Evolutionary conservation across 2,113 vertebrate genomes (phyloP), one percentile per base, ranked within the genome.

Genomic region (Grammomys surdaster): DNA sequence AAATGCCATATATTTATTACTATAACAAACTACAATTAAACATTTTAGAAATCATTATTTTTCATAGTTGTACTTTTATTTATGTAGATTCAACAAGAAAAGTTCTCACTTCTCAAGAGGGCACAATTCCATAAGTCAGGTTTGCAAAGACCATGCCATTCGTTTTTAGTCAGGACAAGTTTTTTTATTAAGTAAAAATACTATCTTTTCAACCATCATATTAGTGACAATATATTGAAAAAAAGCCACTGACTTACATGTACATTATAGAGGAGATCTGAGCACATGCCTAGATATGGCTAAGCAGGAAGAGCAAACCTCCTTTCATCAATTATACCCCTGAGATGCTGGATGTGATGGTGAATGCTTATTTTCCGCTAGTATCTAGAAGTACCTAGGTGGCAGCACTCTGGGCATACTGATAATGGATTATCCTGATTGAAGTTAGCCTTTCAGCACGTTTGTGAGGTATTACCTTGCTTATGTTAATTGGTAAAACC

Each of bases 161-260:
- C 12, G 70, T n/a, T 3, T 81, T 91, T 87, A 85, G 67, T 8
- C 89, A 69, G 76, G 69, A 84, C 7, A 77, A 94, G 33, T 51
- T 0, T 8, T 86, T 90, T 92, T 28, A 67, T 81, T 40, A 58
- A 40, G n/a, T 89, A 69, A 9, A 80, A 20, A 7, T 60, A n/a
- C 9, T 81, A 24, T 51, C 46, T 3, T 84, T 94, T 40, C 51
- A 94, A 89, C 48, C 12, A 91, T 54, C 16, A 91, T 58, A 85
- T 93, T 95, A 78, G 33, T 91, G 28, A 17, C 40, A 88, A 24
- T 67, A 20, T 95, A 20, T 36, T 91, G 69, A 77, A 69, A 85
- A 70, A 69, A 58, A 84, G n/a, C 16, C 7, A 72, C 7, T 86
- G 20, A 33, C 28, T 33, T 6, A 24, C 2, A 1, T 20, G 7